Evolutionary conservation across 2,888 invertebrate species (phyloP).

Genomic region (Sarcophaga caerulescens): DNA sequence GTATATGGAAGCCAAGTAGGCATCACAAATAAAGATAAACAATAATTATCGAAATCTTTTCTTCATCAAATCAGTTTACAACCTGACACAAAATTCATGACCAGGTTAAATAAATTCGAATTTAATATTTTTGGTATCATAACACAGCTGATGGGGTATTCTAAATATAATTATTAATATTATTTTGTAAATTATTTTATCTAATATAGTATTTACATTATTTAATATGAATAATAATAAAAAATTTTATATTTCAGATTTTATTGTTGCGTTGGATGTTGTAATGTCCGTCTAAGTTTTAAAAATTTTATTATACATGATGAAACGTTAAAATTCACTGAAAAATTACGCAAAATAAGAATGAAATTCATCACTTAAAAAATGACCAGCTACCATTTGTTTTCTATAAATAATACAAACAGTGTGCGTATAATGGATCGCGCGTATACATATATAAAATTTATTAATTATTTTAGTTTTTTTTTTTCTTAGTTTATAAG

Average conservation of each 20-base stretch:
- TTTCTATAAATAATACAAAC: conserved; percentile 35
- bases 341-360: not conserved
- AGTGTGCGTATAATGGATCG: conserved; percentile 45
- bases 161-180: not conserved
- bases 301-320: too few relatives aligned
- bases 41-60: too few relatives aligned
- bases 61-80: too few relatives aligned
- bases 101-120: too few relatives aligned
- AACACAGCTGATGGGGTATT: too few relatives aligned
- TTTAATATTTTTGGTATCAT: too few relatives aligned
- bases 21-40: too few relatives aligned
- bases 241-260: conserved; percentile 42
- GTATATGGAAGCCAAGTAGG: too few relatives aligned
- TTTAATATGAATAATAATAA: not conserved
- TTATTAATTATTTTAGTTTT: conserved; percentile 49
- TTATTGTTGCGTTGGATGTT: conserved; percentile 29
- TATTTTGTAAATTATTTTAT: conserved; percentile 13
- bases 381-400: conserved; percentile 38
- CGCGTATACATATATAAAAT: conserved; percentile 55
- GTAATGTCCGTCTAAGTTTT: too few relatives aligned
- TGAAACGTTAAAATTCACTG: not conserved
- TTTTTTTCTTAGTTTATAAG: conserved; percentile 63
- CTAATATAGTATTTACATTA: not conserved
- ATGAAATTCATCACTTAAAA: conserved; percentile 28
- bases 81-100: too few relatives aligned